phyloP scores from a whole-genome alignment of 2,888 invertebrate genomes.

The Andrena fulva region DNA sequence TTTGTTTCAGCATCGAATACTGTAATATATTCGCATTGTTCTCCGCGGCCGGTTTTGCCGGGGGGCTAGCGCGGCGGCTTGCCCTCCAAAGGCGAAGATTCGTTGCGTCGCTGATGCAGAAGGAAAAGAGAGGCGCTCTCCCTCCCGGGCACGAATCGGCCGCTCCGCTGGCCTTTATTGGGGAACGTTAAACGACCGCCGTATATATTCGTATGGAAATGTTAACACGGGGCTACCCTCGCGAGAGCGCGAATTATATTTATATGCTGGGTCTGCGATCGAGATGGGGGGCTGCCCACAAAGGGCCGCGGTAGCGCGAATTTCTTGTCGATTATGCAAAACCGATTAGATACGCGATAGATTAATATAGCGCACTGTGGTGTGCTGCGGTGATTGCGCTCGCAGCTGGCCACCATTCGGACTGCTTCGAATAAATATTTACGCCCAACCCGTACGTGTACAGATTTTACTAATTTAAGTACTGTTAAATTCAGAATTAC shows the following conservation, averaged over 20 bases:
- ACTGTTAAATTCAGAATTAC: too few species aligned
- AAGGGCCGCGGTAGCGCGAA: constrained; percentile 42
- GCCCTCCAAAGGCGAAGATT: constrained; percentile 57
- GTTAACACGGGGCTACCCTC: constrained; percentile 52
- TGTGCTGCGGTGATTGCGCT: too few species aligned
- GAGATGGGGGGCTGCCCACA: constrained; percentile 6
- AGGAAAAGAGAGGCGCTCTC: constrained; percentile 23
- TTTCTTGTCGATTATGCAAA: constrained; percentile 53
- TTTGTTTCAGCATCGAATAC: constrained; percentile 71
- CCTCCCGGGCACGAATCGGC: constrained; percentile 55
- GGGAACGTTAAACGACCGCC: constrained; percentile 39
- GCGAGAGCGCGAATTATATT: constrained; percentile 54
- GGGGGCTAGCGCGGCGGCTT: constrained; percentile 59
- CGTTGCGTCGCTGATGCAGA: constrained; percentile 47
- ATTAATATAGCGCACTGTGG: constrained; percentile 19
- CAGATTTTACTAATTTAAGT: too few species aligned
- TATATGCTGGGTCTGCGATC: constrained; percentile 32
- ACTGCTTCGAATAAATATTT: too few species aligned
- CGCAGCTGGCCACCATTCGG: too few species aligned
- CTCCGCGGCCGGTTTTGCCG: constrained; percentile 69
- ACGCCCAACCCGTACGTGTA: too few species aligned
- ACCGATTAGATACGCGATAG: constrained; percentile 24
- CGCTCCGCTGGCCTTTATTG: constrained; percentile 53
- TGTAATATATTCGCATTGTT: constrained; percentile 75
- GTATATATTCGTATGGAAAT: constrained; percentile 55